Base-by-base conservation (phyloP, 1,140 invertebrate species). In the Camponotus pennsylvanicus region DNA sequence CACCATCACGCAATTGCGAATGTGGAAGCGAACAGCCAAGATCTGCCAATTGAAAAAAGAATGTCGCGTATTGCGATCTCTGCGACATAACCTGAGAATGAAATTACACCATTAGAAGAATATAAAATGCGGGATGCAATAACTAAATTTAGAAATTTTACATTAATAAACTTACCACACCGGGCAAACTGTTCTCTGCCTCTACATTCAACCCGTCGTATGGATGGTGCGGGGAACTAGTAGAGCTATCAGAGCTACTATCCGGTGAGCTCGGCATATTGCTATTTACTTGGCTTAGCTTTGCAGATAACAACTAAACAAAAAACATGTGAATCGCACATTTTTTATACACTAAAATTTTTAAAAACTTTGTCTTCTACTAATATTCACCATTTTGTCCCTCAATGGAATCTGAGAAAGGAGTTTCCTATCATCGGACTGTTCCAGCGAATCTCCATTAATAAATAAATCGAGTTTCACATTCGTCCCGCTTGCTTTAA, bases 1-100 rank as follows among this genome's bases (percentile, higher is more conserved):
- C 98, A 77, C 97, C 97, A 92, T 99, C 98, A 63, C 98, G 96
- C 73, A 99, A 95, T 59, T 97, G 97, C 21, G 97, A 96, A 91
- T 98, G 97, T 76, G 97, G 96, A 82, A 99, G 95, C 67, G 97
- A 96, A 93, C 98, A 98, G 69, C 98, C 98, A 82, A 99, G 95
- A 92, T 98, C 98, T 91, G 98, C 98, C 77, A 99, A 95, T 95
- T 99, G 98, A 94, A 99, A 97, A 91, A 99, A 97, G 95, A 99
- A 99, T 90, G 97, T 97, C 57, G 97, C 96, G 93, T 98, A 98
- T 88, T 97, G 96, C 61, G 97, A 96, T 86, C 98, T 97, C 93
- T 97, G 97, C 0, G 98, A 97, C 96, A 97, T 97, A 21, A 97
- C 94, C 97, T 97, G 90, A 15, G n/a, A 86, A 95, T 94, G 91